Evolutionary conservation across 2,888 invertebrate species (phyloP), one percentile per base, ranked within the genome.

Genomic region (Meghimatium bilineatum): DNA sequence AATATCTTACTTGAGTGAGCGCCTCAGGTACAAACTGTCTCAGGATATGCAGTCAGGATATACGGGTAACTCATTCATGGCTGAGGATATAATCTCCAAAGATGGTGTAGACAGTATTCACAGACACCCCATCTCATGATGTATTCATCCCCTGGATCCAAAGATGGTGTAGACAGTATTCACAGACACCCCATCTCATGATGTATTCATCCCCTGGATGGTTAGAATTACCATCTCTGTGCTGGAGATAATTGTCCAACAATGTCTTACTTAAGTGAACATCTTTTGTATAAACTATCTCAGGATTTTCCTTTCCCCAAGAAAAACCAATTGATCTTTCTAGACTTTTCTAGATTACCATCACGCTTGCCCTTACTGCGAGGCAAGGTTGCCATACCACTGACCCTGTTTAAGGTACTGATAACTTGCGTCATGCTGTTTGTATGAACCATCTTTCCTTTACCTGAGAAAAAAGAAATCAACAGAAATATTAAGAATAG

Each of bases 281-380:
- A n/a, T n/a, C 60, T n/a, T 3, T 14, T 17, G 10, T 76, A 20
- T 34, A 14, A 60, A 44, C 12, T 52, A 17, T 34, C 23, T 82
- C 77, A 82, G 6, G 82, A 83, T 71, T 83, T 83, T 26, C 83
- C 83, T 78, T 83, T 83, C 6, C 83, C 78, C 63, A 83, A 29
- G 72, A 83, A 83, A 36, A 83, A 83, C 78, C 83, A 78, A 72
- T 77, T 83, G 60, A 72, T 83, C 69, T 75, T 83, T 56, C 52
- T 76, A 36, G 29, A 23, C 49, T 78, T 78, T 32, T 69, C 72
- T 29, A 71, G 38, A 63, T 29, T 32, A 17, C 78, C 63, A 34
- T 80, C 80, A 34, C 63, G 17, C 44, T 84, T 84, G 52, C 36
- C 52, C 74, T 84, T 84, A 76, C 23, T 82, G 36, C 84, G 79